Percentiles rank a stretch among this genome's conserved stretches.
phyloP scores from a whole-genome alignment of 2,113 vertebrate genomes.

The Larimichthys polyactis region DNA sequence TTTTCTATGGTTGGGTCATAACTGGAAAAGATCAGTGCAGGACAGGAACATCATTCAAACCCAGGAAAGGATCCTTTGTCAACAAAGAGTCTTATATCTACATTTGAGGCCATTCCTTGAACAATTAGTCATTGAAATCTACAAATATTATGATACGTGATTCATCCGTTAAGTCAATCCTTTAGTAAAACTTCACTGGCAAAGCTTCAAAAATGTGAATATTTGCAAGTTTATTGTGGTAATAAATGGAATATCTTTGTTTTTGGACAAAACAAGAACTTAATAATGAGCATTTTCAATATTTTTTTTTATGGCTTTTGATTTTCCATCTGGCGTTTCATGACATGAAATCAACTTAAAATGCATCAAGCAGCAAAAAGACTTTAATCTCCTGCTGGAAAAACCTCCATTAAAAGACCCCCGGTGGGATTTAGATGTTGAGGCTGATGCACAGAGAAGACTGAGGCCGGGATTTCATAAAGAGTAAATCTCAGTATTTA shows the following conservation, averaged over 20 bases:
- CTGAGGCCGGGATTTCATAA: not conserved
- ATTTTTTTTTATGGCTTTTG: not conserved
- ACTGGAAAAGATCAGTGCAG: not conserved
- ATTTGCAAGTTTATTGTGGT: no score
- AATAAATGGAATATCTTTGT: no score
- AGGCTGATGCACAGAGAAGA: not conserved
- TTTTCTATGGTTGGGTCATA: not conserved
- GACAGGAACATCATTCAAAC: not conserved
- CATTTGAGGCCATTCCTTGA: no score
- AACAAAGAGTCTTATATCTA: no score
- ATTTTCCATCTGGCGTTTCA: conserved; percentile 18
- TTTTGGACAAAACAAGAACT: no score
- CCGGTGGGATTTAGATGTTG: conserved; percentile 1
- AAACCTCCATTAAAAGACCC: conserved; percentile 19
- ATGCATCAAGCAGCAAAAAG: not conserved
- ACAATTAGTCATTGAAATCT: no score
- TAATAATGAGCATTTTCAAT: no score
- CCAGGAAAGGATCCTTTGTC: not conserved
- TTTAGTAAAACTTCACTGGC: no score
- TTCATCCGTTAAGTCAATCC: no score
- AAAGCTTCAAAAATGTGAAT: no score
- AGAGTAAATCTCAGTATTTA: not conserved
- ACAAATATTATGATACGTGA: no score
- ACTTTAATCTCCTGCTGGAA: conserved; percentile 34
- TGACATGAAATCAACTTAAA: conserved; percentile 9